Evolutionary conservation across 1,140 invertebrate genomes (phyloP), one percentile per base, ranked within the genome.

Genomic region (Plectrocnemia conspersa): DNA sequence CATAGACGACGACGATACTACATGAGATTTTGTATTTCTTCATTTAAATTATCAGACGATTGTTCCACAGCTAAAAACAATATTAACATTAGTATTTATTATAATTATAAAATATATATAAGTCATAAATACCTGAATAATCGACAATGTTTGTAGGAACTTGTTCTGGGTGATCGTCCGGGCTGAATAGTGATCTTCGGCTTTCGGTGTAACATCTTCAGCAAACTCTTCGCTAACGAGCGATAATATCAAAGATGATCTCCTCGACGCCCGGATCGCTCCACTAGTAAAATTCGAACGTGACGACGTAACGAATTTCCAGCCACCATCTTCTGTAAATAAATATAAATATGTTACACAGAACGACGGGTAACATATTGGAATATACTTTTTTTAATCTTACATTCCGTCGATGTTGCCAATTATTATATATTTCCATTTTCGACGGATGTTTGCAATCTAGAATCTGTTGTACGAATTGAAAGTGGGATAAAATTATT

Each of bases 111-210:
- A n/a, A n/a, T n/a, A n/a, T n/a, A n/a, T n/a, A n/a, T n/a, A n/a
- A n/a, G n/a, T n/a, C n/a, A n/a, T n/a, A n/a, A 62, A 71, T 79
- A 89, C 91, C 81, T 61, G 90, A 94, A 70, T 89, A 96, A 77
- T 99, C 96, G n/a, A 98, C 93, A 64, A 98, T 98, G 67, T 95
- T 89, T 16, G 95, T 98, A 7, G 95, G 94, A 44, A 99, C 93
- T 76, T 94, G 89, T 70, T 98, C 95, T 3, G 94, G 95, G 94
- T 98, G 27, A 98, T n/a, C n/a, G n/a, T n/a, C n/a, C n/a, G n/a
- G n/a, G n/a, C n/a, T n/a, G n/a, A n/a, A n/a, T n/a, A n/a, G n/a
- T n/a, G n/a, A n/a, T n/a, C 93, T 79, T 98, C 95, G 15, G 94
- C 92, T 40, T 95, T 95, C 64, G 98, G 98, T 6, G 93, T 98